A percentile compares a stretch with the other conserved stretches of the same genome.
Conservation (phyloP, 2,888 invertebrate species). For the Andrena haemorrhoa region DNA sequence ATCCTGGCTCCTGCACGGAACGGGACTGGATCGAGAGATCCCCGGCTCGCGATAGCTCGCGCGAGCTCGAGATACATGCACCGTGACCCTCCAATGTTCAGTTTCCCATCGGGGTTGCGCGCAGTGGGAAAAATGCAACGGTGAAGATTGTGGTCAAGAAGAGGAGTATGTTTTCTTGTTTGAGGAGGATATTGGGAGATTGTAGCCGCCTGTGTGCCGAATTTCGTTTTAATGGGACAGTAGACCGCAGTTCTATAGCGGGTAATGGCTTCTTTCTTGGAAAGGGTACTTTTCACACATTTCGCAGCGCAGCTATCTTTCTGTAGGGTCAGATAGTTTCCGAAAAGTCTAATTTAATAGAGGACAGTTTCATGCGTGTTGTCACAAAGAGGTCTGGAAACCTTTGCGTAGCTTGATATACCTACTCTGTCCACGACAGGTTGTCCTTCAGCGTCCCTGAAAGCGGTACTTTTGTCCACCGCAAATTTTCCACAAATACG, state of each 20-base stretch:
- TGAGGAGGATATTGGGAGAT: too few relatives aligned
- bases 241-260: background rate
- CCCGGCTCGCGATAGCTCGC: constrained; percentile 25
- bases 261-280: background rate
- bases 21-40: constrained; percentile 50
- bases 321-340: background rate
- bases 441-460: background rate
- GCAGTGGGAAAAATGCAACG: constrained; percentile 24
- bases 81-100: background rate
- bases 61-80: constrained; percentile 16
- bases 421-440: background rate
- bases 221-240: background rate
- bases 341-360: background rate
- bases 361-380: background rate
- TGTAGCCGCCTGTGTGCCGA: background rate
- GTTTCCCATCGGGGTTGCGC: background rate
- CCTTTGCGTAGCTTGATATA: background rate
- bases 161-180: constrained; percentile 9
- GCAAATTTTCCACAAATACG: background rate
- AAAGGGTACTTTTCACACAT: background rate
- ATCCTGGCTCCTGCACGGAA: constrained; percentile 26
- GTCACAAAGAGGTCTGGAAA: background rate
- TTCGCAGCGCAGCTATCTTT: background rate
- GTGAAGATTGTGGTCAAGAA: constrained; percentile 15
- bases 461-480: too few relatives aligned